Conservation (phyloP, 1,140 invertebrate species). For the Polypedilum vanderplanki region DNA sequence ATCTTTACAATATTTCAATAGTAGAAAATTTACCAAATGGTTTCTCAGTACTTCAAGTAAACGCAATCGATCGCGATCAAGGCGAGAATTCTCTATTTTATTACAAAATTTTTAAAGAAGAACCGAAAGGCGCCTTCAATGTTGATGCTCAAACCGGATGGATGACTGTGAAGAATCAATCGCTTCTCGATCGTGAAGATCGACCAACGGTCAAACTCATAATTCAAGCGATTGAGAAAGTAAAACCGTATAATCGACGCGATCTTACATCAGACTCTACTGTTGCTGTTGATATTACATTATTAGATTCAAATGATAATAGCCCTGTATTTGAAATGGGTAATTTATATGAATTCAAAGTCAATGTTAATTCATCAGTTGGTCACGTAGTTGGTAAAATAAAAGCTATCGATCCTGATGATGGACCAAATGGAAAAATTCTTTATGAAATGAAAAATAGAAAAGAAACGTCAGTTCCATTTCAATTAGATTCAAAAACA, state of each 20-base stretch:
- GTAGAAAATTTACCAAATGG: slow-evolving; percentile 84
- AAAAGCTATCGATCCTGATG: slow-evolving; percentile 71
- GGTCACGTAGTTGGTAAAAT: slow-evolving; percentile 64
- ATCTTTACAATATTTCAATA: slow-evolving; percentile 84
- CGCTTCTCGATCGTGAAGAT: slow-evolving; percentile 68
- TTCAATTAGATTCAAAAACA: slow-evolving; percentile 61
- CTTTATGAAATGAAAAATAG: slow-evolving; percentile 67
- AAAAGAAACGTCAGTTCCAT: slow-evolving; percentile 55
- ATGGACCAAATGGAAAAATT: slow-evolving; percentile 71
- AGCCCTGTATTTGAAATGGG: slow-evolving; percentile 75
- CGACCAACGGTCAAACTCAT: slow-evolving; percentile 60
- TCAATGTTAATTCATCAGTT: slow-evolving; percentile 57
- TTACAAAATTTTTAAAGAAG: slow-evolving; percentile 58
- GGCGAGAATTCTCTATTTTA: slow-evolving; percentile 77
- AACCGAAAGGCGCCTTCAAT: slow-evolving; percentile 65
- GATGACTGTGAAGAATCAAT: slow-evolving; percentile 74
- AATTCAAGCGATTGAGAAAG: slow-evolving; percentile 63
- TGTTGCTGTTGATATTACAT: slow-evolving; percentile 69
- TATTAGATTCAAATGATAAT: slow-evolving; percentile 81
- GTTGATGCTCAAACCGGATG: slow-evolving; percentile 73
- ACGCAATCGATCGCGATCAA: slow-evolving; percentile 70
- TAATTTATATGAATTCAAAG: slow-evolving; percentile 70
- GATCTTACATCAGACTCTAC: slow-evolving; percentile 49
- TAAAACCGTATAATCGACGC: slow-evolving; percentile 40
- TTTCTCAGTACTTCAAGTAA: slow-evolving; percentile 74